Percentiles rank a stretch among this genome's conserved stretches.
Evolutionary conservation across 2,113 vertebrate genomes (phyloP).

Genomic region (Ploceus nigricollis): DNA sequence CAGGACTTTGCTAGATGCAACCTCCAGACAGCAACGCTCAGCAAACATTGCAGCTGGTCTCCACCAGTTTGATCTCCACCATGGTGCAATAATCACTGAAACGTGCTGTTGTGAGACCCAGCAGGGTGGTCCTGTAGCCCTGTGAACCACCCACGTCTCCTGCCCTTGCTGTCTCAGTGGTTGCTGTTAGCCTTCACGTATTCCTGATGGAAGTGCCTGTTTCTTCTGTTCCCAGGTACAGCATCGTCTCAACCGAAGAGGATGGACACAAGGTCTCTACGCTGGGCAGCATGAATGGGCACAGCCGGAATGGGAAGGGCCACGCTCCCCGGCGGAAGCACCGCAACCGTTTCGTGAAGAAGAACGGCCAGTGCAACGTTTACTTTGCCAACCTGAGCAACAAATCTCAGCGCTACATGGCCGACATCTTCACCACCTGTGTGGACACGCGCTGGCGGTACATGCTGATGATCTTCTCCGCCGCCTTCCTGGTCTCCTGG

Average conservation of each 20-base stretch:
- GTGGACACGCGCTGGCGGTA: slow-evolving; percentile 96
- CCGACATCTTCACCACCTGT: slow-evolving; percentile 96
- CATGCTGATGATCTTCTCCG: slow-evolving; percentile 90
- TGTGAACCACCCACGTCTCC: neutral
- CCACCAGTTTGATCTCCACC: neutral
- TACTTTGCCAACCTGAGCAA: slow-evolving; percentile 94
- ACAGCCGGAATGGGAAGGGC: slow-evolving; percentile 77
- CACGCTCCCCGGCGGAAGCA: slow-evolving; percentile 80
- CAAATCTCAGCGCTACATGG: slow-evolving; percentile 91
- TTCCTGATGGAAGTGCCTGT: neutral
- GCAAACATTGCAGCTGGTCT: neutral
- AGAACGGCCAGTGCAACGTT: slow-evolving; percentile 96
- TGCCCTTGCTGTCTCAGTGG: neutral
- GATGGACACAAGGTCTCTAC: slow-evolving; percentile 80
- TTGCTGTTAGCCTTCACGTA: neutral
- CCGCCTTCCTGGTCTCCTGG: slow-evolving; percentile 91
- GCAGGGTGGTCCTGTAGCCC: fast-evolving
- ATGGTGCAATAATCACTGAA: neutral
- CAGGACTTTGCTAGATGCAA: neutral
- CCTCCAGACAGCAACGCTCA: neutral
- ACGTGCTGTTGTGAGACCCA: neutral
- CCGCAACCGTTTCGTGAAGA: slow-evolving; percentile 96
- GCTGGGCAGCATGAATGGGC: slow-evolving; percentile 75
- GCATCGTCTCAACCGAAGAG: slow-evolving; percentile 84
- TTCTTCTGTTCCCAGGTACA: slow-evolving; percentile 75